Evolutionary conservation across 2,888 invertebrate species (phyloP), one percentile per base, ranked within the genome.

Genomic region (Sipha maydis): DNA sequence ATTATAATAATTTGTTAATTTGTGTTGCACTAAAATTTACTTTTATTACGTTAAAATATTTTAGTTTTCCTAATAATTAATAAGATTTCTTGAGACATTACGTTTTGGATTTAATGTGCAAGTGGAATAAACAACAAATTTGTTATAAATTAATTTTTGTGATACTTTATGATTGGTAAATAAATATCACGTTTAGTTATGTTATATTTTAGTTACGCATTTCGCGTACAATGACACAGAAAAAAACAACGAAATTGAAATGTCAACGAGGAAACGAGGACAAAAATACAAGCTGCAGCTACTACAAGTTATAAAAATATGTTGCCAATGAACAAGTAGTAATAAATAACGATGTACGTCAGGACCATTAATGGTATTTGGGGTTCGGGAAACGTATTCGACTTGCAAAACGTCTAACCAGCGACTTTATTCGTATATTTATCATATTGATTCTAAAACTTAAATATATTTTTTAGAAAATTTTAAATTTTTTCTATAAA

Each of bases 361-460:
- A 75, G 75, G 85, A 85, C 77, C 61, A 41, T 67, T 84, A 84
- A 48, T 77, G 67, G 67, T 61, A 17, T 48, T 48, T 77, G 77
- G 77, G 77, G 85, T 85, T 85, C 31, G 48, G 9, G 69, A 77
- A 85, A 48, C 11, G 54, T 48, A 69, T 69, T 41, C 19, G 31
- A 69, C 25, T 17, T 48, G 84, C 25, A 48, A 77, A 85, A 77
- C 75, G 11, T 75, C 21, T 38, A 28, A 75, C 28, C 25, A 76
- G 69, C 2, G 19, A 19, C 75, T 75, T n/a, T 83, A 48, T 77
- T 77, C 17, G 21, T 48, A 31, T 73, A 34, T 31, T 14, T n/a
- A 19, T 73, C 9, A 17, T 71, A 9, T 5, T 71, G 9, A 28
- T 71, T 71, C 0, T 17, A 28, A n/a, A 71, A 28, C 1, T 71